These are phyloP conservation scores for Oxygymnocypris stewartii DNA, from an alignment of 2,113 vertebrate genomes.

Conservation along the genomic window DNA sequence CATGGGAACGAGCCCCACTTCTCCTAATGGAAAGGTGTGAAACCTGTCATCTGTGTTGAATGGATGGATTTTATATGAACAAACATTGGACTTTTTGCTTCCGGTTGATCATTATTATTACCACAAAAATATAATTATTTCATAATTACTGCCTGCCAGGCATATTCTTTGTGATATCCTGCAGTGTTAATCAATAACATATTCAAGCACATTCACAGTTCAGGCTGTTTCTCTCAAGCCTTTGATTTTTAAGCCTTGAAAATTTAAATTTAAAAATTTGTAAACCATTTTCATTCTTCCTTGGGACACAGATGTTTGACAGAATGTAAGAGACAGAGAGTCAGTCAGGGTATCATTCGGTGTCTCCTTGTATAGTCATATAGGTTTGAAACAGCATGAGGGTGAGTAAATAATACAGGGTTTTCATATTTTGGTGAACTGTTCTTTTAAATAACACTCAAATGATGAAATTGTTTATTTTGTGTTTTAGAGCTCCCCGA, in stretches of 20 bases:
- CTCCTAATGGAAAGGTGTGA: constrained; percentile 6
- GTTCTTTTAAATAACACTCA: background rate
- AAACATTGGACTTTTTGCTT: background rate
- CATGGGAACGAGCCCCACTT: constrained; percentile 17
- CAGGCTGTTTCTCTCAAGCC: constrained; percentile 1
- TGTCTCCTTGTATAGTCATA: background rate
- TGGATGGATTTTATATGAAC: background rate
- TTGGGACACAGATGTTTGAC: background rate
- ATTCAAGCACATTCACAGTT: background rate
- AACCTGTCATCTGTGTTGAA: background rate
- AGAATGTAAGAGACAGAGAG: background rate
- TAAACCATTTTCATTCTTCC: background rate
- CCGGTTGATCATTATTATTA: background rate
- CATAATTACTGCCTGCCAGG: background rate
- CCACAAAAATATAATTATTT: background rate
- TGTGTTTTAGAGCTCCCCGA: constrained; percentile 80
- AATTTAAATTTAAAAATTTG: background rate
- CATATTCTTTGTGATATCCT: background rate
- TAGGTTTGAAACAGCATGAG: background rate
- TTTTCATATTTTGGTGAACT: background rate
- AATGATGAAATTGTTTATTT: constrained; percentile 21
- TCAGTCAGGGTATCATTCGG: background rate
- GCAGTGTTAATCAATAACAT: constrained; percentile 2
- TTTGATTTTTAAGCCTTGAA: background rate
- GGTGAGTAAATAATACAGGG: too few species aligned